These are phyloP conservation scores for Eurypyga helias DNA, from an alignment of 2,113 vertebrate genomes.

Conservation along the genomic window DNA sequence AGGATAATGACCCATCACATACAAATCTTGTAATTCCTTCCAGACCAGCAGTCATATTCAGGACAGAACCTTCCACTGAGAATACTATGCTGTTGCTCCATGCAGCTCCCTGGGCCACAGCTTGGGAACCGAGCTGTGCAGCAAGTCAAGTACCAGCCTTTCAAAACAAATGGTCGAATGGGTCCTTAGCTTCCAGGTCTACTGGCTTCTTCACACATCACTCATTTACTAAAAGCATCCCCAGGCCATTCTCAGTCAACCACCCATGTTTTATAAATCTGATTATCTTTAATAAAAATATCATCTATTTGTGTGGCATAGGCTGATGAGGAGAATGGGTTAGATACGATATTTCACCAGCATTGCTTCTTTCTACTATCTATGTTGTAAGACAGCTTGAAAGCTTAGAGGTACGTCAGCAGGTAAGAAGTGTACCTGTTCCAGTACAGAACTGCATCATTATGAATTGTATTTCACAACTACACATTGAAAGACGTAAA, in stretches of 20 bases:
- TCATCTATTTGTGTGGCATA: not conserved
- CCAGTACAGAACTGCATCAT: not conserved
- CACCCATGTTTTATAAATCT: not conserved
- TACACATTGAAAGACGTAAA: not conserved
- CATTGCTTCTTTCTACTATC: not conserved
- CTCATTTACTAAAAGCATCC: not conserved
- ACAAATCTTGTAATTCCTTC: not conserved
- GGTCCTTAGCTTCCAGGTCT: not conserved
- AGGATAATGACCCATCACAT: not conserved
- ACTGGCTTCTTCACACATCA: not conserved
- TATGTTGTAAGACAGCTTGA: not conserved
- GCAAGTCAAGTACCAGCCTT: not conserved
- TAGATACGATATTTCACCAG: not conserved
- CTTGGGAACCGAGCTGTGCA: not conserved
- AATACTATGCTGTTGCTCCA: not conserved
- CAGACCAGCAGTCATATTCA: not conserved
- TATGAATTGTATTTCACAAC: not conserved
- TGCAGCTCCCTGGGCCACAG: rapidly evolving
- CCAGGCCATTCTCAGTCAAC: not conserved
- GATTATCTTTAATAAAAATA: not conserved
- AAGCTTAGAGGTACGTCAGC: not conserved
- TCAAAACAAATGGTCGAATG: not conserved
- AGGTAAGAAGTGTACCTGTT: not conserved
- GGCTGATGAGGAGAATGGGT: not conserved
- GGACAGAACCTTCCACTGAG: not conserved